Percentiles rank a stretch among this genome's conserved stretches.
phyloP scores from a whole-genome alignment of 2,888 invertebrate genomes.

The Scelioninae gen. 1 region DNA sequence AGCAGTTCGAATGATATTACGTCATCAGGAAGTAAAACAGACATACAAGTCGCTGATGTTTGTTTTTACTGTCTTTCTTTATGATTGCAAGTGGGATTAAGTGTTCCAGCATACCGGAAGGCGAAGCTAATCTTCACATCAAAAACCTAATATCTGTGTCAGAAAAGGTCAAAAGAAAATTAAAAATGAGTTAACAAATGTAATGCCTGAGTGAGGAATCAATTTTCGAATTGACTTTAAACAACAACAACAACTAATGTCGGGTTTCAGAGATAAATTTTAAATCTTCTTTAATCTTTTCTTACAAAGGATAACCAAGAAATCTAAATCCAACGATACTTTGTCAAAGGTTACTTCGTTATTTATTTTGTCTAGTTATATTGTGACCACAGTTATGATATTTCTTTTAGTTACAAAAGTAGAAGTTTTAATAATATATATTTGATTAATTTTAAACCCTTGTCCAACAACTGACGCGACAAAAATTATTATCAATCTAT shows the following conservation, averaged over 20 bases:
- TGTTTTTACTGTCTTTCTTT: slow-evolving; percentile 50
- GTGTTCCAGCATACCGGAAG: slow-evolving; percentile 35
- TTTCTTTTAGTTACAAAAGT: background rate
- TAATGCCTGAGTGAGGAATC: too few relatives aligned
- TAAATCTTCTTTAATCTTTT: slow-evolving; percentile 17
- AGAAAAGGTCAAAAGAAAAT: too few relatives aligned
- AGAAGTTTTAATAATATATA: background rate
- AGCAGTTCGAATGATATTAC: slow-evolving; percentile 21
- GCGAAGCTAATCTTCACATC: slow-evolving; percentile 12
- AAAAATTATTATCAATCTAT: background rate
- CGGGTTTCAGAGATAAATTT: slow-evolving; percentile 16
- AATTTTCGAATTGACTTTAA: too few relatives aligned
- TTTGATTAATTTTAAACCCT: background rate
- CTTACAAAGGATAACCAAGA: slow-evolving; percentile 8
- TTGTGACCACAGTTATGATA: slow-evolving; percentile 7
- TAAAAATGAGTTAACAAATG: too few relatives aligned
- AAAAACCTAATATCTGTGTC: slow-evolving; percentile 12
- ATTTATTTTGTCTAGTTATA: slow-evolving; percentile 8
- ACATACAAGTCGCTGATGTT: slow-evolving; percentile 23
- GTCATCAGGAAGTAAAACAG: slow-evolving; percentile 41
- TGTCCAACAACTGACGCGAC: background rate
- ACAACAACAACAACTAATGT: slow-evolving; percentile 5
- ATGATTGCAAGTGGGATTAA: slow-evolving; percentile 33
- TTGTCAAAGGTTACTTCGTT: slow-evolving; percentile 13
- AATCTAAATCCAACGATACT: slow-evolving; percentile 18